Percentiles rank a stretch among this genome's conserved stretches.
phyloP scores from a whole-genome alignment of 2,888 invertebrate genomes.

The Hirtodrosophila histrioides region DNA sequence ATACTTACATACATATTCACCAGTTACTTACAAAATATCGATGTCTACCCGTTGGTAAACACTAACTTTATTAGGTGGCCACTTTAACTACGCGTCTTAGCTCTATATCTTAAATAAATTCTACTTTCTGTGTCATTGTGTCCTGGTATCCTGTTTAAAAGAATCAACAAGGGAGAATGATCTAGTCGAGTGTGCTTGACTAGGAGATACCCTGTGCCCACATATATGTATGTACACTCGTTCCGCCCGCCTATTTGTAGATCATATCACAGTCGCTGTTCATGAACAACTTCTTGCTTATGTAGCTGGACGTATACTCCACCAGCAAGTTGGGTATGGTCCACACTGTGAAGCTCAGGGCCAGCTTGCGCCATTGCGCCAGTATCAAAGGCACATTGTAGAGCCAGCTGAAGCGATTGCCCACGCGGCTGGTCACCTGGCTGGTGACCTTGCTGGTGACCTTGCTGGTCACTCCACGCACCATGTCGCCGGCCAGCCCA shows the following conservation, averaged over 20 bases:
- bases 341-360: constrained; percentile 74
- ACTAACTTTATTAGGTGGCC: constrained; percentile 42
- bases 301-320: constrained; percentile 68
- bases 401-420: constrained; percentile 65
- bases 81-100: constrained; percentile 34
- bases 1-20: constrained; percentile 10
- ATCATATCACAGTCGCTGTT: constrained; percentile 83
- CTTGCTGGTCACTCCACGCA: constrained; percentile 57
- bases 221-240: neutral
- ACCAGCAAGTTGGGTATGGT: constrained; percentile 76
- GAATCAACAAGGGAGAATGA: too few relatives aligned
- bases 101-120: constrained; percentile 57
- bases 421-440: constrained; percentile 50
- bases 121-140: constrained; percentile 43
- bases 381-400: constrained; percentile 53
- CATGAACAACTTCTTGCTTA: constrained; percentile 74
- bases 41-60: constrained; percentile 62
- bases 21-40: constrained; percentile 20
- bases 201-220: neutral
- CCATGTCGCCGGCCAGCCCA: constrained; percentile 54
- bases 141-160: constrained; percentile 3
- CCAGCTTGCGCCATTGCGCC: constrained; percentile 56
- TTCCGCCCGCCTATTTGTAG: constrained; percentile 59
- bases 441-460: constrained; percentile 53
- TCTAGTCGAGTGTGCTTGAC: too few relatives aligned